Conservation (phyloP, 2,113 vertebrate genomes). For the Carassius carassius region DNA sequence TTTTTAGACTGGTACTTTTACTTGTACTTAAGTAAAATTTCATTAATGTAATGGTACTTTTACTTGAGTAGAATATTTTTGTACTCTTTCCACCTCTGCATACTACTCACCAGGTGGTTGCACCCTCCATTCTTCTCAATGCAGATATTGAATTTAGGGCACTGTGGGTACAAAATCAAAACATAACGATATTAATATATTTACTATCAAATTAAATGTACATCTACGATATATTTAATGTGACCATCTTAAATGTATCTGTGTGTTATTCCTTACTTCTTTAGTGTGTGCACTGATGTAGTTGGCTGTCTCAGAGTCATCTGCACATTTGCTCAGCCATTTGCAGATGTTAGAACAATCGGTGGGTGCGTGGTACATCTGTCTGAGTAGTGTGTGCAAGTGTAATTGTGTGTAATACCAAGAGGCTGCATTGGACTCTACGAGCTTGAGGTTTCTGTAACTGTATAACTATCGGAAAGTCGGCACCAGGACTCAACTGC, state of each 20-base stretch:
- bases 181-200: not conserved
- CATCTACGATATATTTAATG: not conserved
- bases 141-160: conserved; percentile 99
- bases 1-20: too few relatives aligned
- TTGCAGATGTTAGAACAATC: conserved; percentile 98
- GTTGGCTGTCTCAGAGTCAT: conserved; percentile 99
- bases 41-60: too few relatives aligned
- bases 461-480: conserved; percentile 98
- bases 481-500: conserved; percentile 97
- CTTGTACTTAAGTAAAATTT: too few relatives aligned
- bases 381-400: conserved; percentile 68
- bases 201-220: not conserved
- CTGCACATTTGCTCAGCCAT: conserved; percentile 99
- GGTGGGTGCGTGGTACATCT: conserved; percentile 99
- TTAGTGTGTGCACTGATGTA: conserved; percentile 99
- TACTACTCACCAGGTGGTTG: conserved; percentile 96
- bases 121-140: conserved; percentile 99
- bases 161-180: conserved; percentile 74
- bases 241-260: not conserved
- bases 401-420: conserved; percentile 77
- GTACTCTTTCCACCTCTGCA: too few relatives aligned
- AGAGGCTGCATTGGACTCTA: conserved; percentile 96
- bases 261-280: conserved; percentile 82
- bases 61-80: too few relatives aligned
- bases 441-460: conserved; percentile 97